phyloP scores from a whole-genome alignment of 1,140 invertebrate species.

The Pogonus chalceus region DNA sequence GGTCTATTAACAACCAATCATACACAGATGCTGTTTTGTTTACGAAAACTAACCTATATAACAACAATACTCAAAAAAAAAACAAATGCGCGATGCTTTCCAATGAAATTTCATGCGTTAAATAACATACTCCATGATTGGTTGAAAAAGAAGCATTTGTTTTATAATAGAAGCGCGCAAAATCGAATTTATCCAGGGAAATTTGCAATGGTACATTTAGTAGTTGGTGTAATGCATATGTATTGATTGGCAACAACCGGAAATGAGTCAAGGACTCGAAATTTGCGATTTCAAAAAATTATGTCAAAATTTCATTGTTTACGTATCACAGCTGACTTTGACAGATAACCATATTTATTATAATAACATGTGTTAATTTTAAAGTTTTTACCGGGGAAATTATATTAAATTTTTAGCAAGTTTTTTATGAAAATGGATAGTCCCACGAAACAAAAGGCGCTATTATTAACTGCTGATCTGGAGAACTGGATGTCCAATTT shows the following conservation, averaged over 20 bases:
- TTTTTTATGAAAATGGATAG: not conserved
- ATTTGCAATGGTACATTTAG: not conserved
- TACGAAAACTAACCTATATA: too few relatives aligned
- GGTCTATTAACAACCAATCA: too few relatives aligned
- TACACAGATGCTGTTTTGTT: too few relatives aligned
- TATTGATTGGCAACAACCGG: constrained; percentile 7
- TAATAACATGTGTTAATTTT: not conserved
- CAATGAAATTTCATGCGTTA: too few relatives aligned
- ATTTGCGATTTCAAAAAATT: not conserved
- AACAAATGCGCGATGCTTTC: too few relatives aligned
- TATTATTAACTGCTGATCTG: constrained; percentile 38
- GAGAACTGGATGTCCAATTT: constrained; percentile 62
- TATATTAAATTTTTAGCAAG: not conserved
- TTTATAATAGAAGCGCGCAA: too few relatives aligned
- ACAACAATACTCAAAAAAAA: too few relatives aligned
- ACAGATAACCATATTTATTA: not conserved
- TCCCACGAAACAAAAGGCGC: constrained; percentile 17
- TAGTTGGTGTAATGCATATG: not conserved
- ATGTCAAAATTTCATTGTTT: constrained; percentile 6
- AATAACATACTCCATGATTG: too few relatives aligned
- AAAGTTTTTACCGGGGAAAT: not conserved
- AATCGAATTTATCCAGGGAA: too few relatives aligned
- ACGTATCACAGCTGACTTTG: not conserved
- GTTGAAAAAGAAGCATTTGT: too few relatives aligned
- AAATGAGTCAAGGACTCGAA: not conserved